phyloP scores from a whole-genome alignment of 2,797 vertebrate genomes.

The Eurystomus glaucurus region DNA sequence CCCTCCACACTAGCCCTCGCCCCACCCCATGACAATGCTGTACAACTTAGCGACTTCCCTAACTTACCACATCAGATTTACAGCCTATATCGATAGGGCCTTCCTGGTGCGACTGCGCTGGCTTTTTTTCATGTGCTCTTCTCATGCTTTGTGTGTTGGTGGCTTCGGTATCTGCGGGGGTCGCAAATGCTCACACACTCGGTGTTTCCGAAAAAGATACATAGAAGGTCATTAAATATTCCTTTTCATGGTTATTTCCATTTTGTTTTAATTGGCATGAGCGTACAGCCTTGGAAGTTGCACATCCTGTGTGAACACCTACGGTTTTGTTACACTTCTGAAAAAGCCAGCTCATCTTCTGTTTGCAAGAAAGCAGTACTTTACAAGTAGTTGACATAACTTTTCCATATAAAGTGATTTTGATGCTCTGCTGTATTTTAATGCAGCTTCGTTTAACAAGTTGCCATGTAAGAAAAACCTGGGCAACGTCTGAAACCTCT shows the following conservation, averaged over 20 bases:
- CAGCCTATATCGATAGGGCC: not conserved
- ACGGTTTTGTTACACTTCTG: not conserved
- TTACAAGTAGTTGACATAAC: not conserved
- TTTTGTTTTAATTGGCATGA: not conserved
- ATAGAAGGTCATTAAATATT: not conserved
- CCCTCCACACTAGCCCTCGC: too few relatives aligned
- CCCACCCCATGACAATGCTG: too few relatives aligned
- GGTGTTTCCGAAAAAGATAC: not conserved
- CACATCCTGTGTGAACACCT: accelerated
- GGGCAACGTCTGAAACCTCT: accelerated
- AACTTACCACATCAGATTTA: accelerated
- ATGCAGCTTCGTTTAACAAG: not conserved
- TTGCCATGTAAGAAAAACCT: not conserved
- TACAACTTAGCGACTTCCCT: accelerated
- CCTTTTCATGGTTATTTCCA: not conserved
- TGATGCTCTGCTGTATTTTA: not conserved
- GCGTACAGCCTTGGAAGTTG: not conserved
- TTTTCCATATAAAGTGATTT: not conserved
- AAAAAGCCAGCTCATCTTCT: accelerated
- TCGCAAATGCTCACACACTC: accelerated
- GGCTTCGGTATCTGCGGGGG: accelerated
- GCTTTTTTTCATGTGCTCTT: accelerated
- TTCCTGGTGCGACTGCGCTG: accelerated
- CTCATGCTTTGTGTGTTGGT: too few relatives aligned
- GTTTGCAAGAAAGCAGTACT: not conserved